phyloP scores from a whole-genome alignment of 53 echinoderm and acorn worm genomes.

The Antedon mediterranea region DNA sequence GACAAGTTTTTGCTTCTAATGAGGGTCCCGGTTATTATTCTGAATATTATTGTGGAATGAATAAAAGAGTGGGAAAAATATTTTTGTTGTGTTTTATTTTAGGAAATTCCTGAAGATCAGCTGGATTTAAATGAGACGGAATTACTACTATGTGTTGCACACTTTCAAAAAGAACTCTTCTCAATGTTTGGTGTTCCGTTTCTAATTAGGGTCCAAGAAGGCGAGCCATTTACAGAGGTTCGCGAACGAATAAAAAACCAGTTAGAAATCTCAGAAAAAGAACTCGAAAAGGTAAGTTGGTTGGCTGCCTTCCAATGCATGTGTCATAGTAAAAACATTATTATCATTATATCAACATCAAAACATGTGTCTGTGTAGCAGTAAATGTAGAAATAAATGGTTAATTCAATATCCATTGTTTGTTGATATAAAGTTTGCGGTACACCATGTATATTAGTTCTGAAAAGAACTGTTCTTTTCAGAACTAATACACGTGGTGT shows the following conservation, averaged over 20 bases:
- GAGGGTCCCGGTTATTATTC: no score
- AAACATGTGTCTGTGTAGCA: no score
- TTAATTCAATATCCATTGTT: not conserved
- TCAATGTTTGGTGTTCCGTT: constrained; percentile 92
- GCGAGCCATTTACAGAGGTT: constrained; percentile 69
- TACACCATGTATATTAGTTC: no score
- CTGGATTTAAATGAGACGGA: constrained; percentile 44
- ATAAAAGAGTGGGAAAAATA: no score
- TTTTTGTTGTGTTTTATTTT: not conserved
- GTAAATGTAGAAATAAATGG: not conserved
- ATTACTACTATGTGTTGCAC: constrained; percentile 80
- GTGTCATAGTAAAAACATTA: no score
- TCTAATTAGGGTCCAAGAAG: constrained; percentile 75
- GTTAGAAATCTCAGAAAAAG: constrained; percentile 85
- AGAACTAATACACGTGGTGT: no score
- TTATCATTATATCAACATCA: no score
- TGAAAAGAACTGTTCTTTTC: no score
- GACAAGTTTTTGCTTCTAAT: no score
- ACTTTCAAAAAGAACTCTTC: constrained; percentile 93
- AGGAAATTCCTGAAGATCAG: constrained; percentile 91
- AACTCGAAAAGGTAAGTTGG: constrained; percentile 72
- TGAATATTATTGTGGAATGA: no score
- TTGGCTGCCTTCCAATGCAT: no score
- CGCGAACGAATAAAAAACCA: constrained; percentile 62
- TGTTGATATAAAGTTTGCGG: no score